Conservation (phyloP, 2,888 invertebrate genomes). For the Gortyna flavago region DNA sequence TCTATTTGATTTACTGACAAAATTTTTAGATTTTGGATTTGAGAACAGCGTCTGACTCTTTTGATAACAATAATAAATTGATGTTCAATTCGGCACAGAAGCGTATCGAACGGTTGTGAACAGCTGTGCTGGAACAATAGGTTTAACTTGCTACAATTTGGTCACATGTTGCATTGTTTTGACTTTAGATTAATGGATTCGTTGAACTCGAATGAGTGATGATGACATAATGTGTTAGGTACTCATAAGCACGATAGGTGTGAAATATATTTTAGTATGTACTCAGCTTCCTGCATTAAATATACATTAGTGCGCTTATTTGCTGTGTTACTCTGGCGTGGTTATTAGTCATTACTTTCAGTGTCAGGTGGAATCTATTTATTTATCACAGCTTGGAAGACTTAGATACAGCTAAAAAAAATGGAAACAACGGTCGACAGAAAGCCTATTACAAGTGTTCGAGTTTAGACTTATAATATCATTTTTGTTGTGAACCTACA, state of each 20-base stretch:
- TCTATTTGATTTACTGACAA: background rate
- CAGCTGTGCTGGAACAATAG: slow-evolving; percentile 11
- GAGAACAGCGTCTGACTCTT: background rate
- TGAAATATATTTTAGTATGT: slow-evolving; percentile 18
- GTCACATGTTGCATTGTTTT: slow-evolving; percentile 31
- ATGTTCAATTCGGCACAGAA: background rate
- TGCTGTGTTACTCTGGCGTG: background rate
- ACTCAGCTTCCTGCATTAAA: slow-evolving; percentile 13
- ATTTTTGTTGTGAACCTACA: too few species aligned
- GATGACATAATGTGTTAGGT: slow-evolving; percentile 14
- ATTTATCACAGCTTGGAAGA: too few species aligned
- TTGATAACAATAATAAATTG: background rate
- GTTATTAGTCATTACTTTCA: slow-evolving; percentile 10
- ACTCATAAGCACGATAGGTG: background rate
- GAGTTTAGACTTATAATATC: too few species aligned
- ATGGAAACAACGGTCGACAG: too few species aligned
- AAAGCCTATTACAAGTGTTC: too few species aligned
- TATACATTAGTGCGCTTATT: slow-evolving; percentile 27
- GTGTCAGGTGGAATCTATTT: background rate
- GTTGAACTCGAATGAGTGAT: slow-evolving; percentile 40
- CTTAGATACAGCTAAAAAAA: too few species aligned
- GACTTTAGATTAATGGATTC: slow-evolving; percentile 29
- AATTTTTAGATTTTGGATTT: background rate
- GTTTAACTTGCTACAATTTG: slow-evolving; percentile 21
- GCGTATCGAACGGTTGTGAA: background rate